Evolutionary conservation across 1,140 invertebrate species (phyloP).

Genomic region (Acyrthosiphon pisum): DNA sequence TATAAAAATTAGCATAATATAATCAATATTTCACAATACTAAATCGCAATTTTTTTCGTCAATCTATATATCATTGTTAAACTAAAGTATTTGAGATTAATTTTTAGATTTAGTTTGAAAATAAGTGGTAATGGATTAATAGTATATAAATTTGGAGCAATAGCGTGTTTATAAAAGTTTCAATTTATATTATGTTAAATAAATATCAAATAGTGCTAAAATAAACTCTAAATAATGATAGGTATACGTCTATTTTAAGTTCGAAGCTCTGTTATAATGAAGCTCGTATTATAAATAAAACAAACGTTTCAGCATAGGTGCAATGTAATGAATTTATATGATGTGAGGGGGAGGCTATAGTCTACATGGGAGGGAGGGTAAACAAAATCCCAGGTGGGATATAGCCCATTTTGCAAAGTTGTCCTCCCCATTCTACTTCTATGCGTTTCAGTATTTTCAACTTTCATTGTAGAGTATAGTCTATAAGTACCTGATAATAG

Average conservation of each 20-base stretch:
- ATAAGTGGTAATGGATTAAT: neutral
- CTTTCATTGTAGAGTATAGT: neutral
- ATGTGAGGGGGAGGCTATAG: too few relatives aligned
- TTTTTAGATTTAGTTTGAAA: neutral
- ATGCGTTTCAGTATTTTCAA: neutral
- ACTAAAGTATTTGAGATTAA: neutral
- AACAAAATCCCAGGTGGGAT: too few relatives aligned
- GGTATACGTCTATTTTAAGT: neutral
- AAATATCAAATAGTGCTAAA: neutral
- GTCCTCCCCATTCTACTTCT: too few relatives aligned
- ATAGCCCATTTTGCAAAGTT: too few relatives aligned
- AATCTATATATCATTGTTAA: neutral
- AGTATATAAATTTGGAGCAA: neutral
- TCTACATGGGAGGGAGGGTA: too few relatives aligned
- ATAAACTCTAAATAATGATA: neutral
- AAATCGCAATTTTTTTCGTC: neutral
- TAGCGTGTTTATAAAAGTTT: neutral
- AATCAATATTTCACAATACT: neutral
- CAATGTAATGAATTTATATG: too few relatives aligned
- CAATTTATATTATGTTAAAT: neutral
- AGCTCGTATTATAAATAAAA: neutral
- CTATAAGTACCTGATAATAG: neutral
- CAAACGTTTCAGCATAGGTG: too few relatives aligned
- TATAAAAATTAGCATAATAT: neutral
- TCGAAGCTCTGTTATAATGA: too few relatives aligned